Evolutionary conservation across 2,888 invertebrate species (phyloP).

Genomic region (Lepidocyrtinus sp.): DNA sequence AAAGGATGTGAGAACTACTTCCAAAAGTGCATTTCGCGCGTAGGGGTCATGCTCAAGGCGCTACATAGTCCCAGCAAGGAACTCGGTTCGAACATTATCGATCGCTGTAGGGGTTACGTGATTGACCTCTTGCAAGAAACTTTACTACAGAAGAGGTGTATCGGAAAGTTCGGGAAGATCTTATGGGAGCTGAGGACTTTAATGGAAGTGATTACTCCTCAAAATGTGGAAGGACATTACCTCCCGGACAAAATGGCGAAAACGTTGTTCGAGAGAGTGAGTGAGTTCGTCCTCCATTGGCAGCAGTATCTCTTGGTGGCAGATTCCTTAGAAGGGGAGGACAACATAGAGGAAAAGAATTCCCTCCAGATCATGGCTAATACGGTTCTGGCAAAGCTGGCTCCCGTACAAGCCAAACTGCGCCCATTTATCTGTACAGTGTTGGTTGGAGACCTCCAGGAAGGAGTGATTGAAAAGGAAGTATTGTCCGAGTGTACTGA

Average conservation of each 20-base stretch:
- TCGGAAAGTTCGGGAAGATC: slow-evolving; percentile 55
- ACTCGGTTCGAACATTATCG: slow-evolving; percentile 84
- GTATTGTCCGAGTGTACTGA: slow-evolving; percentile 3
- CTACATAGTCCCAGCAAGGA: slow-evolving; percentile 83
- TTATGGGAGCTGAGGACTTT: slow-evolving; percentile 63
- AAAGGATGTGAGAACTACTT: slow-evolving; percentile 83
- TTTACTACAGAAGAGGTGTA: slow-evolving; percentile 47
- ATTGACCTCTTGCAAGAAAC: slow-evolving; percentile 79
- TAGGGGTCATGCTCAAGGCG: slow-evolving; percentile 78
- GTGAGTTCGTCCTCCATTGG: slow-evolving; percentile 54
- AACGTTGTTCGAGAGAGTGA: slow-evolving; percentile 47
- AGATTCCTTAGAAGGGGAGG: slow-evolving; percentile 49
- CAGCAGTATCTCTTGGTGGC: slow-evolving; percentile 59
- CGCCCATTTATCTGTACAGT: slow-evolving; percentile 15
- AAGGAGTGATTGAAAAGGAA: slow-evolving; percentile 10
- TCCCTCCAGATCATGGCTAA: slow-evolving; percentile 13
- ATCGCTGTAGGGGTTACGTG: slow-evolving; percentile 89
- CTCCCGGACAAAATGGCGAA: slow-evolving; percentile 15
- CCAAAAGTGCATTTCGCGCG: slow-evolving; percentile 80
- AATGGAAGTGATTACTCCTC: no score
- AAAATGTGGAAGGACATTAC: slow-evolving; percentile 3
- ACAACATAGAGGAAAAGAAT: not conserved
- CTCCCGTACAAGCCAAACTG: slow-evolving; percentile 34
- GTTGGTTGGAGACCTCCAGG: slow-evolving; percentile 14
- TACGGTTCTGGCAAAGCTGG: slow-evolving; percentile 20